These are phyloP conservation scores for Phengaris alcon DNA, from an alignment of 2,888 invertebrate species.

Conservation along the genomic window DNA sequence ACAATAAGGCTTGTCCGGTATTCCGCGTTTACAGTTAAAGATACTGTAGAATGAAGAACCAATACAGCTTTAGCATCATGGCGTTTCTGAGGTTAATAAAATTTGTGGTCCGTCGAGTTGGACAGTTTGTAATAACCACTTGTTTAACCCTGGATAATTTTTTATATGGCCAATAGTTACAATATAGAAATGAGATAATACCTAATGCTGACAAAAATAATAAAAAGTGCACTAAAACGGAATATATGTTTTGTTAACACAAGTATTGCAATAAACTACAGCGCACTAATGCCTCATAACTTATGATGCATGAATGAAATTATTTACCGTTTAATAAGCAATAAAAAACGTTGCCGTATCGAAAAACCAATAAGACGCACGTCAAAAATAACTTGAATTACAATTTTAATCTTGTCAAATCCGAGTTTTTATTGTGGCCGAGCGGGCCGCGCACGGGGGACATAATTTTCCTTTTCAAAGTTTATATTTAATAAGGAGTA, in stretches of 20 bases:
- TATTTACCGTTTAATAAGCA: slow-evolving; percentile 46
- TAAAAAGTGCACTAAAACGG: background rate
- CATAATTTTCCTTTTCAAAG: slow-evolving; percentile 73
- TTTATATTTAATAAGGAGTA: slow-evolving; percentile 74
- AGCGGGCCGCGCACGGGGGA: slow-evolving; percentile 55
- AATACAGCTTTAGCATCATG: background rate
- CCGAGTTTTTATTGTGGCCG: slow-evolving; percentile 73
- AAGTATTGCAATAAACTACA: slow-evolving; percentile 14
- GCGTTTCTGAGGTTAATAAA: too few species aligned
- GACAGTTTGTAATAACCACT: too few species aligned
- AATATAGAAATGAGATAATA: background rate
- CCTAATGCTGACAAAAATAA: background rate
- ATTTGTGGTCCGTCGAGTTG: too few species aligned
- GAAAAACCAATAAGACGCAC: slow-evolving; percentile 73
- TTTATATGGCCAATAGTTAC: too few species aligned
- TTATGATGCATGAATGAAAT: slow-evolving; percentile 24
- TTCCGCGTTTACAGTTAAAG: background rate
- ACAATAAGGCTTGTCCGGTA: slow-evolving; percentile 4
- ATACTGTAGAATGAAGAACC: background rate
- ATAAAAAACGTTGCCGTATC: slow-evolving; percentile 59
- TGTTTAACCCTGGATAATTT: too few species aligned
- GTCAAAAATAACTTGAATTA: slow-evolving; percentile 76
- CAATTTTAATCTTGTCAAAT: slow-evolving; percentile 79
- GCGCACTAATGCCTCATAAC: slow-evolving; percentile 19
- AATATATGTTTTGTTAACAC: background rate